A percentile compares a stretch with the other conserved stretches of the same genome.
Evolutionary conservation across 2,888 invertebrate species (phyloP).

Genomic region (Ethmia dodecea): DNA sequence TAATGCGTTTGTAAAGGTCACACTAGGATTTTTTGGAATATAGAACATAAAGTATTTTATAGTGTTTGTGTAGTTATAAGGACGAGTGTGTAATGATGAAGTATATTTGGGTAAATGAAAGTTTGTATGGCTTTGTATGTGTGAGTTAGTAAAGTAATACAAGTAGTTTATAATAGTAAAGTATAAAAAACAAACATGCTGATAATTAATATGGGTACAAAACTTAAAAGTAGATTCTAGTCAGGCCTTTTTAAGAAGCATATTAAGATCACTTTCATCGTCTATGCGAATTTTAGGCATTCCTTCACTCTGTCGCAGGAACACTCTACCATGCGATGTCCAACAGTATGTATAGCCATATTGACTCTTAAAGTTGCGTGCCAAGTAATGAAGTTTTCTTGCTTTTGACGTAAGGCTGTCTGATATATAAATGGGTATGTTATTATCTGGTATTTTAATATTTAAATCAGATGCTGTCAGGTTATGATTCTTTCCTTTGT

Average conservation of each 20-base stretch:
- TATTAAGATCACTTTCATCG: not conserved
- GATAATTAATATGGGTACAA: not conserved
- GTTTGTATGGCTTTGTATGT: not conserved
- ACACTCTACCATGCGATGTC: too few relatives aligned
- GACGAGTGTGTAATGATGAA: too few relatives aligned
- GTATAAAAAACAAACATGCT: not conserved
- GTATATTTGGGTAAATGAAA: too few relatives aligned
- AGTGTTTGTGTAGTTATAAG: too few relatives aligned
- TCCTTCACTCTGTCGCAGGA: constrained; percentile 2
- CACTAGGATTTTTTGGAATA: too few relatives aligned
- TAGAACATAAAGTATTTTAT: too few relatives aligned
- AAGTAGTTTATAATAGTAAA: not conserved
- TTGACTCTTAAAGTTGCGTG: too few relatives aligned
- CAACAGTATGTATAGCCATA: too few relatives aligned
- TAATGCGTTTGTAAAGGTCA: too few relatives aligned
- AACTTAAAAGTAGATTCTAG: not conserved
- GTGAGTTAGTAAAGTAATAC: not conserved
- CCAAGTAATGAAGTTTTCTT: too few relatives aligned
- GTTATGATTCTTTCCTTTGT: constrained; percentile 1
- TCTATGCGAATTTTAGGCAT: not conserved
- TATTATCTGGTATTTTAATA: not conserved
- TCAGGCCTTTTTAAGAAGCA: too few relatives aligned
- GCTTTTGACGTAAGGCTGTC: constrained; percentile 6
- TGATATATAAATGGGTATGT: constrained; percentile 1
- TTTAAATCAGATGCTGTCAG: constrained; percentile 1